Percentiles rank a stretch among this genome's conserved stretches.
These are phyloP conservation scores for Tipula helvola DNA, from an alignment of 2,888 invertebrate species.

Conservation along the genomic window DNA sequence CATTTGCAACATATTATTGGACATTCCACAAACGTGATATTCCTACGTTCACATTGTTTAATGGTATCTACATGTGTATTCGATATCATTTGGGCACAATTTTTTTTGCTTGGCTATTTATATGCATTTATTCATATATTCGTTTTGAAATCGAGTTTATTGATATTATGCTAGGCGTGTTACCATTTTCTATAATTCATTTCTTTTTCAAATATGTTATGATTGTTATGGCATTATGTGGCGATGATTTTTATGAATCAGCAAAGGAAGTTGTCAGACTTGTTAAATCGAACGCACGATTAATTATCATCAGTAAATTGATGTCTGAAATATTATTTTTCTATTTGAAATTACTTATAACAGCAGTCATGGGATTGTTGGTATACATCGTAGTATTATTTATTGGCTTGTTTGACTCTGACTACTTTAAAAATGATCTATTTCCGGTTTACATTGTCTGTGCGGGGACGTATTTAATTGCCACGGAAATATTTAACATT, in stretches of 20 bases:
- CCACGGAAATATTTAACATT: neutral
- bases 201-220: constrained; percentile 4
- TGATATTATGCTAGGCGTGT: neutral
- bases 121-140: neutral
- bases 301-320: neutral
- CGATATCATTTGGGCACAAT: neutral
- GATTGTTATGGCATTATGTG: neutral
- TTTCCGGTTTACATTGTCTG: neutral
- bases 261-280: neutral
- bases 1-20: neutral
- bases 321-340: neutral
- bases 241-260: neutral
- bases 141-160: neutral
- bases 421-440: neutral
- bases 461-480: neutral
- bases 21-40: neutral
- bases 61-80: neutral
- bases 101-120: neutral
- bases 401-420: neutral
- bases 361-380: neutral
- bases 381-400: neutral
- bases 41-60: neutral
- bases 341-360: neutral
- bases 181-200: neutral
- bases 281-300: neutral